Conservation (phyloP, 2,888 invertebrate species). For the Entomobrya multifasciata region DNA sequence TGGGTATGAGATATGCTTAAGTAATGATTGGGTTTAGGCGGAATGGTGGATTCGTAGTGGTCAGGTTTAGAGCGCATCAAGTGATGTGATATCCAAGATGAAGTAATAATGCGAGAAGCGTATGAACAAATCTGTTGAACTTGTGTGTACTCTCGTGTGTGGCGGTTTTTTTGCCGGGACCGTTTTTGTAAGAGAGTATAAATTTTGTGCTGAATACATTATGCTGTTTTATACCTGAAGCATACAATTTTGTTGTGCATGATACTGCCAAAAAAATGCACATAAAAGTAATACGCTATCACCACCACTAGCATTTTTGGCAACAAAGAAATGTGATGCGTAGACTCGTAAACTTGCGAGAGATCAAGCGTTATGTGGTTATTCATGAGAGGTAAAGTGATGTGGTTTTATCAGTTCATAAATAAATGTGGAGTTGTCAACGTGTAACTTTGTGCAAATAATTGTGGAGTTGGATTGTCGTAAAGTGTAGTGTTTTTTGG, state of each 20-base stretch:
- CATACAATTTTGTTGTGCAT: too few relatives aligned
- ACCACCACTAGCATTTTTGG: slow-evolving; percentile 69
- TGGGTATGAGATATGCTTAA: slow-evolving; percentile 60
- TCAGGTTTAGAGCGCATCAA: too few relatives aligned
- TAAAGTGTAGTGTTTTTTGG: slow-evolving; percentile 4
- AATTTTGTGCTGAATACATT: too few relatives aligned
- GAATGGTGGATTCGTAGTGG: too few relatives aligned
- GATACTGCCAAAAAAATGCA: too few relatives aligned
- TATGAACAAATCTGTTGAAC: slow-evolving; percentile 49
- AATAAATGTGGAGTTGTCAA: slow-evolving; percentile 48
- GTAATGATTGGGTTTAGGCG: slow-evolving; percentile 69
- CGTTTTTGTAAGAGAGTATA: too few relatives aligned
- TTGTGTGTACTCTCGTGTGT: slow-evolving; percentile 7
- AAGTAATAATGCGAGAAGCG: slow-evolving; percentile 64
- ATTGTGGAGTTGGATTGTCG: slow-evolving; percentile 16
- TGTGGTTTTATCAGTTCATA: too few relatives aligned
- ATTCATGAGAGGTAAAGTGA: too few relatives aligned
- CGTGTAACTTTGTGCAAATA: slow-evolving; percentile 22
- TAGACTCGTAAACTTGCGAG: slow-evolving; percentile 68
- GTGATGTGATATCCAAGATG: slow-evolving; percentile 57
- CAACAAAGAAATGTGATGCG: slow-evolving; percentile 69
- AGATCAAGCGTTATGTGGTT: too few relatives aligned
- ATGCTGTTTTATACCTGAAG: too few relatives aligned
- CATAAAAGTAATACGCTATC: too few relatives aligned
- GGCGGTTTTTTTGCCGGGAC: background rate